Conservation (phyloP, 2,888 invertebrate species). For the Amphimallon solstitiale region DNA sequence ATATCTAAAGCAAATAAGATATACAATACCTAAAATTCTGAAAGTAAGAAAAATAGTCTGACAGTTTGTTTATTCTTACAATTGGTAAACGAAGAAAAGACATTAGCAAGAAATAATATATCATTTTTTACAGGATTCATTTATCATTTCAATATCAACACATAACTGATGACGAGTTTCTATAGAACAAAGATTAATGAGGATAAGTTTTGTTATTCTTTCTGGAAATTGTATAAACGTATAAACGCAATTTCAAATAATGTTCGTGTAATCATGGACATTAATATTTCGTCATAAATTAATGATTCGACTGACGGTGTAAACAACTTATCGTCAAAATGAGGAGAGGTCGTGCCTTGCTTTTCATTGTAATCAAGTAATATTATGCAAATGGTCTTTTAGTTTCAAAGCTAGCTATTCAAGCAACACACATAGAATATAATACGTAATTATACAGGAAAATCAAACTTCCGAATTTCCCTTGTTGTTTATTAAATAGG, state of each 20-base stretch:
- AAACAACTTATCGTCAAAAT: conserved; percentile 6
- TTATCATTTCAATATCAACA: background rate
- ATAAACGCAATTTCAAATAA: background rate
- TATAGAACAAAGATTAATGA: conserved; percentile 8
- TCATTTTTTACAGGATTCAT: background rate
- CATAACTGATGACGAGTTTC: background rate
- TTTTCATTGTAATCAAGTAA: background rate
- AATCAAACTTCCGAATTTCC: too few relatives aligned
- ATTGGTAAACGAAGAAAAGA: too few relatives aligned
- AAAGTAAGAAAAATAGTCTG: too few relatives aligned
- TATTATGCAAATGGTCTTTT: background rate
- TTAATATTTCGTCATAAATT: conserved; percentile 3
- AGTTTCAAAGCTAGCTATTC: background rate
- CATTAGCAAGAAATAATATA: background rate
- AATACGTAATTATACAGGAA: too few relatives aligned
- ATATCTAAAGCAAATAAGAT: too few relatives aligned
- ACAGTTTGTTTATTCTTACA: too few relatives aligned
- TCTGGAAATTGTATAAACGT: background rate
- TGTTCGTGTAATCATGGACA: background rate
- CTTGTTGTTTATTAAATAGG: too few relatives aligned
- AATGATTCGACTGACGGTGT: background rate
- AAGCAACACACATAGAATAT: too few relatives aligned
- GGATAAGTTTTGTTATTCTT: background rate
- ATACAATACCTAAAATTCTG: too few relatives aligned
- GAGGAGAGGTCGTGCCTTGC: background rate